Conservation (phyloP, 2,113 vertebrate species). For the Gnathonemus echidnorhynchus region DNA sequence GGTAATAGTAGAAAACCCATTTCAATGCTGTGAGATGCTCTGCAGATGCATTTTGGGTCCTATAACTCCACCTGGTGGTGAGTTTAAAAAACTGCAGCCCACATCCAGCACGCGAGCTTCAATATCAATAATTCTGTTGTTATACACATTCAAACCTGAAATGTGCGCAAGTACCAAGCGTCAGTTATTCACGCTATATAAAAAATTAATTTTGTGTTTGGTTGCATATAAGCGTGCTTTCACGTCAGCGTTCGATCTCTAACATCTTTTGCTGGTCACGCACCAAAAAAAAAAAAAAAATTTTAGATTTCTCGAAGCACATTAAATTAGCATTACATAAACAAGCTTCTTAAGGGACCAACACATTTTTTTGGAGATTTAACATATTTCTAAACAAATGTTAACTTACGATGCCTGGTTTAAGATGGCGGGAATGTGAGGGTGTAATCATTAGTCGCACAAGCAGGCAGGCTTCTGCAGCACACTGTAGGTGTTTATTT, state of each 20-base stretch:
- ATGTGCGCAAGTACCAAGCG: background rate
- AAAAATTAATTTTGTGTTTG: background rate
- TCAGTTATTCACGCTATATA: background rate
- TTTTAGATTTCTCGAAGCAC: background rate
- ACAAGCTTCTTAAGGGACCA: background rate
- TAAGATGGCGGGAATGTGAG: background rate
- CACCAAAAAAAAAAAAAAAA: background rate
- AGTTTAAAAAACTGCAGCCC: background rate
- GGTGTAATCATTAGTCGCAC: background rate
- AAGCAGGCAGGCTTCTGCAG: background rate
- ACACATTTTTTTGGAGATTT: background rate
- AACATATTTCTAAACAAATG: background rate
- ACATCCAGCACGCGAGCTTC: background rate
- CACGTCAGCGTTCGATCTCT: background rate
- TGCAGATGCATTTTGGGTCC: background rate
- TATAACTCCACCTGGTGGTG: background rate
- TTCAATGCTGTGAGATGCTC: background rate
- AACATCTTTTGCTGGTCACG: background rate
- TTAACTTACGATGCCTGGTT: background rate
- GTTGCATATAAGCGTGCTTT: background rate
- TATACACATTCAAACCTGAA: background rate
- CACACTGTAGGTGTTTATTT: constrained; percentile 19
- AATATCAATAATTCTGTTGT: background rate
- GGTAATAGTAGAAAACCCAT: background rate
- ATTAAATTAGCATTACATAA: background rate